These are phyloP conservation scores for Gephyroberyx darwinii DNA, from an alignment of 2,797 vertebrate genomes.

Conservation along the genomic window DNA sequence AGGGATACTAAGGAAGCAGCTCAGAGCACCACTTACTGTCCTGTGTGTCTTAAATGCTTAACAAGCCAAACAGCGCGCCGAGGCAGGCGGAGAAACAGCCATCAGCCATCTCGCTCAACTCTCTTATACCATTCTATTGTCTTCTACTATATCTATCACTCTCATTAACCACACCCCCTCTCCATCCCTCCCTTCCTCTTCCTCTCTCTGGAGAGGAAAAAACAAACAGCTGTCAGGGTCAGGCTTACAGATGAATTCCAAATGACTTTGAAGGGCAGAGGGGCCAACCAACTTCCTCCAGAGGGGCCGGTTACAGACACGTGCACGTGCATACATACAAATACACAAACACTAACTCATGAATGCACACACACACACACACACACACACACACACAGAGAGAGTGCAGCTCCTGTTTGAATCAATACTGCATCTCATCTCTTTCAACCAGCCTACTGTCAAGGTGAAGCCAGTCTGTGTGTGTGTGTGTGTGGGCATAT, in stretches of 20 bases:
- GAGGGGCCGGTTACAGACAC: slow-evolving; percentile 49
- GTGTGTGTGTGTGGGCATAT: slow-evolving; percentile 31
- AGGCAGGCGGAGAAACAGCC: slow-evolving; percentile 46
- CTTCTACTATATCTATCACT: slow-evolving; percentile 67
- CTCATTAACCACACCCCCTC: slow-evolving; percentile 66
- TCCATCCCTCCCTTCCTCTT: slow-evolving; percentile 57
- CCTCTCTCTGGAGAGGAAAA: slow-evolving; percentile 69
- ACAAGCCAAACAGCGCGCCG: slow-evolving; percentile 62
- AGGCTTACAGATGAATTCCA: slow-evolving; percentile 76
- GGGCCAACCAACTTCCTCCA: slow-evolving; percentile 71
- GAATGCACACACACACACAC: slow-evolving; percentile 40
- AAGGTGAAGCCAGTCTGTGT: slow-evolving; percentile 66
- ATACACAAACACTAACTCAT: slow-evolving; percentile 46
- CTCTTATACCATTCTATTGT: slow-evolving; percentile 62
- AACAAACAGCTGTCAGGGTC: slow-evolving; percentile 82
- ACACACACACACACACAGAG: slow-evolving; percentile 3
- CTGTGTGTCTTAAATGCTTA: slow-evolving; percentile 62
- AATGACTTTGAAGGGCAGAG: slow-evolving; percentile 81
- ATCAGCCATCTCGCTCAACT: slow-evolving; percentile 26
- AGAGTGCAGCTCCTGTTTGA: slow-evolving; percentile 50
- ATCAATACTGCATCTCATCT: slow-evolving; percentile 73
- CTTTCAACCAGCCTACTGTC: slow-evolving; percentile 55
- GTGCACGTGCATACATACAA: slow-evolving; percentile 32
- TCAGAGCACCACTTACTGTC: slow-evolving; percentile 70
- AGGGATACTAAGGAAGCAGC: slow-evolving; percentile 69